Evolutionary conservation across 2,888 invertebrate species (phyloP).

Genomic region (Stenolophus ochropezus): DNA sequence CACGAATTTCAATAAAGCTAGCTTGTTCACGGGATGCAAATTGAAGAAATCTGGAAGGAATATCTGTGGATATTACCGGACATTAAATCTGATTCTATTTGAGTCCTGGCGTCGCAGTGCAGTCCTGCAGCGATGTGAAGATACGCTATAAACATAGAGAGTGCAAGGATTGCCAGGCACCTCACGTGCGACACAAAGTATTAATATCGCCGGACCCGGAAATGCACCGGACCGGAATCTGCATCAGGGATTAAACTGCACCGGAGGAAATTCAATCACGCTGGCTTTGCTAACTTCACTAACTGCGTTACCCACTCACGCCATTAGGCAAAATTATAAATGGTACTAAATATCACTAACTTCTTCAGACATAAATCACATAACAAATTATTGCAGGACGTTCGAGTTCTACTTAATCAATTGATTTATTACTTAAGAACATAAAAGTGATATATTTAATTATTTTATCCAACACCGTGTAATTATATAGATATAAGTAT

Average conservation of each 20-base stretch:
- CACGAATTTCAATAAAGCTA: constrained; percentile 31
- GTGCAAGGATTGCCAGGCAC: constrained; percentile 30
- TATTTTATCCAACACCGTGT: too few relatives aligned
- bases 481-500: too few relatives aligned
- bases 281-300: too few relatives aligned
- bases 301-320: too few relatives aligned
- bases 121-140: constrained; percentile 42
- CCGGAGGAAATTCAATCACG: neutral
- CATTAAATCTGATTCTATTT: constrained; percentile 49
- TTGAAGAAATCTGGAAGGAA: constrained; percentile 44
- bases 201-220: constrained; percentile 33
- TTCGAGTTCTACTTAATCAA: too few relatives aligned
- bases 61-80: constrained; percentile 40
- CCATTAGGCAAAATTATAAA: too few relatives aligned
- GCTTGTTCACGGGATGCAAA: constrained; percentile 38
- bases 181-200: constrained; percentile 51
- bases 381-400: too few relatives aligned
- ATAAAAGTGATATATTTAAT: too few relatives aligned
- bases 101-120: neutral
- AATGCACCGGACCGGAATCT: neutral
- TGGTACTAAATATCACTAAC: too few relatives aligned
- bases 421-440: too few relatives aligned
- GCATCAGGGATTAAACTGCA: neutral
- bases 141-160: constrained; percentile 51
- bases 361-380: too few relatives aligned